These are phyloP conservation scores for Tineola bisselliella DNA, from an alignment of 2,888 invertebrate species.

Conservation along the genomic window DNA sequence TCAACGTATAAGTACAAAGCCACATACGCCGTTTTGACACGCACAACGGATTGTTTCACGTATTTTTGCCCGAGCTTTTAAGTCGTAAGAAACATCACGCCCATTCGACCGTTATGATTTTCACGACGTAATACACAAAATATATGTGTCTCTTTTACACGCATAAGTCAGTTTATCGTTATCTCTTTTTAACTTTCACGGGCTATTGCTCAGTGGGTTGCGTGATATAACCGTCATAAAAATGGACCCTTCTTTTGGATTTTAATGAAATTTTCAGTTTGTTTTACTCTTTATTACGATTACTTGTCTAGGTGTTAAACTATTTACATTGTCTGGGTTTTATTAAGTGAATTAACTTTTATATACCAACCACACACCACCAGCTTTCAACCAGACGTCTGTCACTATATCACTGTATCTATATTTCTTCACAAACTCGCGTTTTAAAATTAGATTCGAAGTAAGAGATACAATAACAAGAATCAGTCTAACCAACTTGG, in stretches of 20 bases:
- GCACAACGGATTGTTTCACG: conserved; percentile 62
- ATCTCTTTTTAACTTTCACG: conserved; percentile 19
- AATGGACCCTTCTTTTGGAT: conserved; percentile 56
- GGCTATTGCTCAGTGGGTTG: conserved; percentile 53
- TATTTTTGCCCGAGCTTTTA: conserved; percentile 63
- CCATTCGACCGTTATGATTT: conserved; percentile 68
- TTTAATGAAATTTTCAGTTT: conserved; percentile 50
- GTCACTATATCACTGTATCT: too few species aligned
- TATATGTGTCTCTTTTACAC: conserved; percentile 53
- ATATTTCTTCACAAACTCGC: too few species aligned
- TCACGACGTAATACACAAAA: conserved; percentile 57
- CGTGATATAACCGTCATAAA: conserved; percentile 65
- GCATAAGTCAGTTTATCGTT: conserved; percentile 55
- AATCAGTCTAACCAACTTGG: too few species aligned
- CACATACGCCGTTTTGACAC: conserved; percentile 45
- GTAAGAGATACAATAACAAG: too few species aligned
- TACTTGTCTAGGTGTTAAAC: too few species aligned
- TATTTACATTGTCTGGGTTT: not conserved
- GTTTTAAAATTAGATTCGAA: too few species aligned
- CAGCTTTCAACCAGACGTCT: too few species aligned
- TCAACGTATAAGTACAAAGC: too few species aligned
- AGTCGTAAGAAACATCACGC: conserved; percentile 68
- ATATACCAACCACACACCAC: too few species aligned
- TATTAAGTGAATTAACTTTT: too few species aligned
- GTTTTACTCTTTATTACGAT: conserved; percentile 27